Evolutionary conservation across 2,888 invertebrate genomes (phyloP).

Genomic region (Rambutsinella grinnellia): DNA sequence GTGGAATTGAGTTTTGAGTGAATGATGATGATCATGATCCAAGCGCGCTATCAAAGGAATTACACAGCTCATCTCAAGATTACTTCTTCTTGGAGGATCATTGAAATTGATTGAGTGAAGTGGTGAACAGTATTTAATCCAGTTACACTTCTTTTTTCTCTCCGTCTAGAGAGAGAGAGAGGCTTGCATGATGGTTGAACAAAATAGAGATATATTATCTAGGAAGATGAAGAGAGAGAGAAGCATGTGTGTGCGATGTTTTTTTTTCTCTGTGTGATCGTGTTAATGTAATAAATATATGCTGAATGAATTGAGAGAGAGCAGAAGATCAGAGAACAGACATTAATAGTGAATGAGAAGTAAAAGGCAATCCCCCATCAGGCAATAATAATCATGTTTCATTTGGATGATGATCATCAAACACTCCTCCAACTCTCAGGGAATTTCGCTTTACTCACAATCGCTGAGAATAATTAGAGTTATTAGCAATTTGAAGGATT

Average conservation of each 20-base stretch:
- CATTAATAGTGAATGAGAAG: slow-evolving; percentile 22
- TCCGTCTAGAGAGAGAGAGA: not conserved
- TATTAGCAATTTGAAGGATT: slow-evolving; percentile 66
- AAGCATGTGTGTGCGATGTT: slow-evolving; percentile 7
- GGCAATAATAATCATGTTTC: slow-evolving; percentile 58
- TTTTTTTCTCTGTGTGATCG: slow-evolving; percentile 5
- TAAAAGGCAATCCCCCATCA: slow-evolving; percentile 55
- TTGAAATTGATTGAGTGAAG: slow-evolving; percentile 28
- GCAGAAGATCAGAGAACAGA: slow-evolving; percentile 35
- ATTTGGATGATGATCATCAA: slow-evolving; percentile 53
- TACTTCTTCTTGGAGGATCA: slow-evolving; percentile 23
- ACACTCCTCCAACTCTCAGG: too few relatives aligned
- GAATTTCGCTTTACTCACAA: too few relatives aligned
- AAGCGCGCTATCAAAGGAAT: slow-evolving; percentile 29
- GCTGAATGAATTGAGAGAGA: slow-evolving; percentile 25
- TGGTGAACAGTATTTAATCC: slow-evolving; percentile 13
- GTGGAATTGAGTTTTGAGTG: slow-evolving; percentile 46
- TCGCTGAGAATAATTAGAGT: slow-evolving; percentile 65
- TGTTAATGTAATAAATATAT: slow-evolving; percentile 36
- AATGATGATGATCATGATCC: slow-evolving; percentile 41
- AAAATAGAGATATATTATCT: too few relatives aligned
- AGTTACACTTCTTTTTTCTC: slow-evolving; percentile 12
- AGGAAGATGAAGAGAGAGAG: too few relatives aligned
- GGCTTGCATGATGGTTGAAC: not conserved
- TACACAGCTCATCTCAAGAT: not conserved